phyloP scores from a whole-genome alignment of 2,888 invertebrate species.

The Erebia ligea region DNA sequence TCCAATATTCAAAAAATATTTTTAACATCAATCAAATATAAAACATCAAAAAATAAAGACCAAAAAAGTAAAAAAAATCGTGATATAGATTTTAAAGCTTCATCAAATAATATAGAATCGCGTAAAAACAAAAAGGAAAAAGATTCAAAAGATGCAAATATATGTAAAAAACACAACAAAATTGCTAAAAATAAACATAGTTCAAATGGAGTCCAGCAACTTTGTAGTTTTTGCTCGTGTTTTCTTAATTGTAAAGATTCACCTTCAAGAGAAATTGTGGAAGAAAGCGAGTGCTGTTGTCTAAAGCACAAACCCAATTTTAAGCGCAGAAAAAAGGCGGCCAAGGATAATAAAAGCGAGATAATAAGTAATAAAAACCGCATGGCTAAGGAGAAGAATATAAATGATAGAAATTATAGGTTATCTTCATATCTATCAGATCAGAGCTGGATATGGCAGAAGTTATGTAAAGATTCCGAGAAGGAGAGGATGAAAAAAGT shows the following conservation, averaged over 20 bases:
- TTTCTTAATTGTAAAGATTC: background rate
- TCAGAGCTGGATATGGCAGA: conserved; percentile 47
- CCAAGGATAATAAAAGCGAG: conserved; percentile 21
- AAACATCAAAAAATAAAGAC: conserved; percentile 6
- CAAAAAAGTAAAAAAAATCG: background rate
- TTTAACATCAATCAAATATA: background rate
- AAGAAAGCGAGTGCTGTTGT: background rate
- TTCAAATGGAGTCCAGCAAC: background rate
- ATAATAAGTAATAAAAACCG: conserved; percentile 11
- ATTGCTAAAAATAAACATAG: conserved; percentile 8
- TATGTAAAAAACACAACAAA: background rate
- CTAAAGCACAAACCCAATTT: conserved; percentile 46
- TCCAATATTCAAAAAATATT: background rate
- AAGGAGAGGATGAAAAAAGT: conserved; percentile 14
- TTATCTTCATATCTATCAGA: conserved; percentile 54
- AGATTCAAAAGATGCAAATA: background rate
- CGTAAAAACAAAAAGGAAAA: background rate
- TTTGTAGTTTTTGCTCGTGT: background rate
- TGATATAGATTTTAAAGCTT: background rate
- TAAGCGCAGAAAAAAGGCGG: conserved; percentile 59
- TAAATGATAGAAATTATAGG: conserved; percentile 51
- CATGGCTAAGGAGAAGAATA: conserved; percentile 39
- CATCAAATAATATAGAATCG: background rate
- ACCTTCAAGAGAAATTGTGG: background rate
- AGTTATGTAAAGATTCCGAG: conserved; percentile 26